Base-by-base conservation (phyloP, 2,113 vertebrate genomes). In the Prochilodus magdalenae region DNA sequence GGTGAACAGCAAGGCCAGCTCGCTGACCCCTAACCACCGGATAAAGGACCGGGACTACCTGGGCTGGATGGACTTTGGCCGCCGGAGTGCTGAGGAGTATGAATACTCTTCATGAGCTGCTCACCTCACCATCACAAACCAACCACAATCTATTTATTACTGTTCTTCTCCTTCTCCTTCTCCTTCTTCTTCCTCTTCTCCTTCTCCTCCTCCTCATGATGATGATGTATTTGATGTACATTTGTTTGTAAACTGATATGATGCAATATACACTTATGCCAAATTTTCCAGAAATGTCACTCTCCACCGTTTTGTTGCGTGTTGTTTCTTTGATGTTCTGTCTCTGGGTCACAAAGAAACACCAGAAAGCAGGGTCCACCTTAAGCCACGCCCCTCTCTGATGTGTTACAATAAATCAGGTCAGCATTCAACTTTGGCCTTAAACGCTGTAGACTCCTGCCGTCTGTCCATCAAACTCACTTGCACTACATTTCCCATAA, bases 21-120 rank as follows among this genome's bases (percentile, higher is more conserved):
- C 83, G 71, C 86, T 91, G 84, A 95, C 93, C 44, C 89, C 94
- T 82, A 96, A 92, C 63, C 97, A 98, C 87, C 95, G 96, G 93
- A 97, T 98, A 95, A 96, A 93, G 55, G 97, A 98, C 92, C 95
- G 97, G 87, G 97, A 99, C 92, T 99, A 99, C 93, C 88, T 96
- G 92, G 98, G 98, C 79, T 99, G 98, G 98, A 98, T 99, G 97
- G 98, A 99, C 89, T 99, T 99, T 30, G 97, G 98, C 40, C 96
- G 96, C n/a, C 96, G 97, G 86, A 98, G 96, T 20, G 95, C 96
- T 15, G 97, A 98, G 88, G 97, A 99, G 84, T 98, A 97, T 0
- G 97, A 99, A 26, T 98, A 98, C 73, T 94, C 96, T 60, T 97
- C 96, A 49, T 98, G 82, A 95, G 94, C 80, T 75, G 75, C 84